Conservation (phyloP, 2,797 vertebrate genomes). For the Cottoperca gobio region DNA sequence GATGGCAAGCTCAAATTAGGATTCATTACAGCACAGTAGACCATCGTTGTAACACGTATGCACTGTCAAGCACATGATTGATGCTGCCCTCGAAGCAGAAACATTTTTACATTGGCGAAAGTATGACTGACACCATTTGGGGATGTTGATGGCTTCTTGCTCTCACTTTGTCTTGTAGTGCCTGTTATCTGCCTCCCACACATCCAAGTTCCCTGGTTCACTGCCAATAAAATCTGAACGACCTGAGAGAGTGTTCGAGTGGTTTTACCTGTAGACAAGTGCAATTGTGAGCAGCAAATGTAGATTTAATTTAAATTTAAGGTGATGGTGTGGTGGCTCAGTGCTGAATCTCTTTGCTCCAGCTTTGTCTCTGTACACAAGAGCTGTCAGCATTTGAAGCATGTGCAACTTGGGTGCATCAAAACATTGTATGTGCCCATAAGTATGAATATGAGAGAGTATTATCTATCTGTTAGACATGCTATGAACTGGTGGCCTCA, state of each 20-base stretch:
- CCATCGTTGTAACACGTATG: slow-evolving; percentile 10
- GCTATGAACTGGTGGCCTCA: slow-evolving; percentile 9
- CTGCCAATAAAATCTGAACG: not conserved
- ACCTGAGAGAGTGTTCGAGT: not conserved
- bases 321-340: not conserved
- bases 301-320: slow-evolving; percentile 25
- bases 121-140: slow-evolving; percentile 46
- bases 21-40: slow-evolving; percentile 51
- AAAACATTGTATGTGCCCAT: not conserved
- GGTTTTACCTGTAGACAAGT: slow-evolving; percentile 10
- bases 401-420: not conserved
- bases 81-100: slow-evolving; percentile 50
- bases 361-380: not conserved
- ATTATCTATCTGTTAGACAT: not conserved
- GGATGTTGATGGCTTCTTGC: slow-evolving; percentile 48
- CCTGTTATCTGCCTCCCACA: slow-evolving; percentile 30
- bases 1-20: slow-evolving; percentile 54
- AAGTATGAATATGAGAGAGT: not conserved
- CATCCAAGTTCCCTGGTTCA: not conserved
- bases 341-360: not conserved
- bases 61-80: slow-evolving; percentile 56
- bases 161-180: slow-evolving; percentile 42
- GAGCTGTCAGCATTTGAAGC: not conserved
- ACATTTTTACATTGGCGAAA: slow-evolving; percentile 19
- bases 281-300: slow-evolving; percentile 11